Percentiles rank a stretch among this genome's conserved stretches.
Evolutionary conservation across 2,113 vertebrate genomes (phyloP).

Genomic region (Glaucidium brasilianum): DNA sequence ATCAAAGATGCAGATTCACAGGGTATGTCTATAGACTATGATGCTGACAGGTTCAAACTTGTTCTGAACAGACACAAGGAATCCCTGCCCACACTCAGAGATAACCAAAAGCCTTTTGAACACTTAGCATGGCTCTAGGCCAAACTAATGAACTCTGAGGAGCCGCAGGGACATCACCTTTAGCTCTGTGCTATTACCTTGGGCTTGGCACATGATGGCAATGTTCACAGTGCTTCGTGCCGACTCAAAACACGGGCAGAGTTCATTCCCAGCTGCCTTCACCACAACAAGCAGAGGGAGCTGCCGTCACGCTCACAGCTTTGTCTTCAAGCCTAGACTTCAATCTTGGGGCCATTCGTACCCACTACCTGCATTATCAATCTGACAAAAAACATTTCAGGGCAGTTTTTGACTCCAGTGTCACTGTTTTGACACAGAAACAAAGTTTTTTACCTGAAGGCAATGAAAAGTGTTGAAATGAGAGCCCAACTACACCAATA

Average conservation of each 20-base stretch:
- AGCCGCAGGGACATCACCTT: neutral
- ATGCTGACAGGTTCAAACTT: neutral
- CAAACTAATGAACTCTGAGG: slow-evolving; percentile 31
- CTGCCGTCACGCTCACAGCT: neutral
- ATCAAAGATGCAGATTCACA: neutral
- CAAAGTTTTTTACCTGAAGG: neutral
- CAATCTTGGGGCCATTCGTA: neutral
- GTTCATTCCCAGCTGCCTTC: neutral
- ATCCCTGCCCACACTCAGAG: neutral
- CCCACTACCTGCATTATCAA: neutral
- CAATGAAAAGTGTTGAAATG: neutral
- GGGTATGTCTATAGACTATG: neutral
- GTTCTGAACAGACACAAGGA: neutral
- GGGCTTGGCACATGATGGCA: neutral
- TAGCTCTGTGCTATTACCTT: neutral
- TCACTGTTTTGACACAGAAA: neutral
- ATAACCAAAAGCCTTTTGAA: slow-evolving; percentile 37
- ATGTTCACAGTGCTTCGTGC: neutral
- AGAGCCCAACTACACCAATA: neutral
- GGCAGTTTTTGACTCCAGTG: neutral
- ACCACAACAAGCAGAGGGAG: neutral
- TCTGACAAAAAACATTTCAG: neutral
- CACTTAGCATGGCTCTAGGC: neutral
- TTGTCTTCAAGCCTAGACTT: neutral
- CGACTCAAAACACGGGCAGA: neutral